These are phyloP conservation scores for Drosophila eohydei DNA, from an alignment of 2,888 invertebrate species.

Conservation along the genomic window DNA sequence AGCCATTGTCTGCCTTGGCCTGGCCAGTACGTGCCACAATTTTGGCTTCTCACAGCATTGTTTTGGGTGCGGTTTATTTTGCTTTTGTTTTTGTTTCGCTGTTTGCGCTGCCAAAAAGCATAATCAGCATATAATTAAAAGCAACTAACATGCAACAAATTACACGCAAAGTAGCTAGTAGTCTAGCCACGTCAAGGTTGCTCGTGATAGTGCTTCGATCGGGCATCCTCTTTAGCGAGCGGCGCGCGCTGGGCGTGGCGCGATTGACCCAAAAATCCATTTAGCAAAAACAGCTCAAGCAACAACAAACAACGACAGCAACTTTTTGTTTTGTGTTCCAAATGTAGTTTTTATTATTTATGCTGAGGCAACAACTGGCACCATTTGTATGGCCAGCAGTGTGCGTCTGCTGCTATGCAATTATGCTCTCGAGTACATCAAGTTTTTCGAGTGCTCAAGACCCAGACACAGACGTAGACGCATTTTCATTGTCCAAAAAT, in stretches of 20 bases:
- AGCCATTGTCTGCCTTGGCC: constrained; percentile 54
- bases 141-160: constrained; percentile 78
- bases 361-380: constrained; percentile 52
- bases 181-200: constrained; percentile 58
- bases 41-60: constrained; percentile 59
- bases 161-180: constrained; percentile 70
- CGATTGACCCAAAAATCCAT: constrained; percentile 65
- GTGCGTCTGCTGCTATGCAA: constrained; percentile 49
- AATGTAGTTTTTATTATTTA: constrained; percentile 21
- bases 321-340: constrained; percentile 27
- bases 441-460: constrained; percentile 27
- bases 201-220: constrained; percentile 29
- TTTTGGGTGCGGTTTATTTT: constrained; percentile 28
- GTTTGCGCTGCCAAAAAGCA: constrained; percentile 56
- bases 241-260: constrained; percentile 34
- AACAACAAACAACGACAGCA: constrained; percentile 4
- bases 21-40: constrained; percentile 71
- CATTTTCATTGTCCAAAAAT: constrained; percentile 55
- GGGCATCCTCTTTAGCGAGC: constrained; percentile 20
- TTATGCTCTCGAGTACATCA: constrained; percentile 41
- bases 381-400: constrained; percentile 49
- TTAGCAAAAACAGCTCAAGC: constrained; percentile 11
- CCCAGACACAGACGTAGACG: constrained; percentile 23
- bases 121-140: constrained; percentile 79
- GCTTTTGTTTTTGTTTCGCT: constrained; percentile 32